phyloP scores from a whole-genome alignment of 2,797 vertebrate species.

The Tarsius wallacei region DNA sequence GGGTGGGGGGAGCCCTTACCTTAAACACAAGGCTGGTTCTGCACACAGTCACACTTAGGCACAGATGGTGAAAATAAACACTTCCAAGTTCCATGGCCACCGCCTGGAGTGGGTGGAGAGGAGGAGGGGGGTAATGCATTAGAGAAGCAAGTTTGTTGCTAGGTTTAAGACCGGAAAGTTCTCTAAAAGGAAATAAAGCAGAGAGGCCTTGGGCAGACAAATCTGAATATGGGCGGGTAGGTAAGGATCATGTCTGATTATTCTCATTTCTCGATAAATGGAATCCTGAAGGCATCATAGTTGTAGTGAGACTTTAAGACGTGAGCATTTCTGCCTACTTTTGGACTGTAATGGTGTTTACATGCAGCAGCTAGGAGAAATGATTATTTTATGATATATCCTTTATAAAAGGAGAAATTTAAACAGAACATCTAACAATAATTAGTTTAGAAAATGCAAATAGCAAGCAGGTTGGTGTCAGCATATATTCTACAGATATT shows the following conservation, averaged over 20 bases:
- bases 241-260: background rate
- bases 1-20: background rate
- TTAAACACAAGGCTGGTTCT: conserved; percentile 63
- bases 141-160: background rate
- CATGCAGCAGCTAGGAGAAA: conserved; percentile 48
- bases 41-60: conserved; percentile 49
- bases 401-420: conserved; percentile 39
- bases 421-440: background rate
- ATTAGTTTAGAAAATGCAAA: conserved; percentile 34
- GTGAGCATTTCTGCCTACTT: background rate
- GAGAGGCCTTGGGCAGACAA: background rate
- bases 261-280: background rate
- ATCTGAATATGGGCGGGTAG: background rate
- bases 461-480: background rate
- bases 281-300: background rate
- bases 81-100: background rate
- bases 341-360: background rate
- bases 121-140: background rate
- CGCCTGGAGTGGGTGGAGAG: background rate
- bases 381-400: background rate
- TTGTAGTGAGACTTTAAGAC: background rate
- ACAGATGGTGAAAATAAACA: conserved; percentile 78
- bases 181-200: background rate
- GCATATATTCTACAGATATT: background rate
- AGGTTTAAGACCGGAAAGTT: background rate